phyloP scores from a whole-genome alignment of 2,113 vertebrate species.

The Pteruthius melanotis region DNA sequence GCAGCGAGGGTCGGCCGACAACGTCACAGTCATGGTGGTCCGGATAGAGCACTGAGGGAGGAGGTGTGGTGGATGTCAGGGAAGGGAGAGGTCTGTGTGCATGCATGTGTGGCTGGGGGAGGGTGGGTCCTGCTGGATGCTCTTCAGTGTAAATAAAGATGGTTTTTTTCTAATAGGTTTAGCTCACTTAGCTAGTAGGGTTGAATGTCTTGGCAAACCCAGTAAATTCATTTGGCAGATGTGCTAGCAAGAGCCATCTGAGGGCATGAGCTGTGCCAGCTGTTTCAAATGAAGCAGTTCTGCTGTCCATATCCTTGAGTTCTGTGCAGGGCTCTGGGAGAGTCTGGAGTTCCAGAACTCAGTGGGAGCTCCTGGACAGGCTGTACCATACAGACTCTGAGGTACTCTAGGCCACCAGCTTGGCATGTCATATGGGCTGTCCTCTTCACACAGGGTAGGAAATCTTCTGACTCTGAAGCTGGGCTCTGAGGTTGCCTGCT shows the following conservation, averaged over 20 bases:
- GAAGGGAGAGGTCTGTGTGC: background rate
- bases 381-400: rapidly evolving
- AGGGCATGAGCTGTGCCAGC: background rate
- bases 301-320: background rate
- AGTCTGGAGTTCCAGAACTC: background rate
- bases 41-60: slow-evolving; percentile 77
- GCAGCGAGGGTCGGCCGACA: slow-evolving; percentile 90
- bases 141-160: slow-evolving; percentile 77
- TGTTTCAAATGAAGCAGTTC: background rate
- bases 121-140: background rate
- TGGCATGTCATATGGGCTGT: background rate
- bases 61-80: background rate
- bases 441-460: background rate
- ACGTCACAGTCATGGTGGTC: slow-evolving; percentile 91
- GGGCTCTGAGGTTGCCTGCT: background rate
- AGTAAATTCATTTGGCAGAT: background rate
- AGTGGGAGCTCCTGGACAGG: rapidly evolving
- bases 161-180: slow-evolving; percentile 26
- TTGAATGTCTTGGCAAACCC: background rate
- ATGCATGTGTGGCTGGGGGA: background rate
- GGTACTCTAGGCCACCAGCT: background rate
- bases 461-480: background rate
- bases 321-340: background rate
- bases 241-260: background rate
- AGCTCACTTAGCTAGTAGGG: background rate